Base-by-base conservation (phyloP, 2,797 vertebrate genomes). In the Tiaroga cobitis region DNA sequence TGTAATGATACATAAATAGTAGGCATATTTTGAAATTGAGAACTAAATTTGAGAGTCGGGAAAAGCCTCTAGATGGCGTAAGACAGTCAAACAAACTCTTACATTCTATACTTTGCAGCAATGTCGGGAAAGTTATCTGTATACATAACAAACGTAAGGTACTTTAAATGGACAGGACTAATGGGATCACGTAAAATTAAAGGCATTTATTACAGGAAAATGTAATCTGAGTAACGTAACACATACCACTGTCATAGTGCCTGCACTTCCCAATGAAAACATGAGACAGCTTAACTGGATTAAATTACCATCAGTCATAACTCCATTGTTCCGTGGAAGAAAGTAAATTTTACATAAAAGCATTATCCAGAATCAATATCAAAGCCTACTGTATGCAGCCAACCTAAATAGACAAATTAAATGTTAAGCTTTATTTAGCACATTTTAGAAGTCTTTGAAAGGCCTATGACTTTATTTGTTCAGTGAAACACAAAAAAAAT, bases 341-440 rank as follows among this genome's bases (percentile, higher is more conserved):
- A 74, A 65, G 70, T 26, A 37, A 49, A 75, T 19, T 37, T 83
- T 83, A 65, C 49, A 21, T 34, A 63, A 65, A 63, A 43, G 26
- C 39, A 32, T 24, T 11, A 76, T 59, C 21, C 21, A 59, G 26
- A 49, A 34, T 65, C 15, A 49, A 37, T 32, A 11, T 63, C 8
- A 51, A 80, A 51, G 29, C 79, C 26, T 3, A 5, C 8, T 56
- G 4, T 26, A 26, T 43, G 24, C 2, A 34, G 37, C 37, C 15
- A 34, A 63, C 1, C 19, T 73, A 73, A 73, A 61, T 24, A 61
- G 37, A 46, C 37, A 61, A 61, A 46, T 32, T 43, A 39, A 73
- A 46, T 4, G 5, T 18, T 24, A 67, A 41, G 32, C 51, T 56
- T 34, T 34, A 34, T 51, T 19, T 26, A 41, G 24, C 49, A 11